Conservation (phyloP, 1,140 invertebrate species). For the Ceratina calcarata region DNA sequence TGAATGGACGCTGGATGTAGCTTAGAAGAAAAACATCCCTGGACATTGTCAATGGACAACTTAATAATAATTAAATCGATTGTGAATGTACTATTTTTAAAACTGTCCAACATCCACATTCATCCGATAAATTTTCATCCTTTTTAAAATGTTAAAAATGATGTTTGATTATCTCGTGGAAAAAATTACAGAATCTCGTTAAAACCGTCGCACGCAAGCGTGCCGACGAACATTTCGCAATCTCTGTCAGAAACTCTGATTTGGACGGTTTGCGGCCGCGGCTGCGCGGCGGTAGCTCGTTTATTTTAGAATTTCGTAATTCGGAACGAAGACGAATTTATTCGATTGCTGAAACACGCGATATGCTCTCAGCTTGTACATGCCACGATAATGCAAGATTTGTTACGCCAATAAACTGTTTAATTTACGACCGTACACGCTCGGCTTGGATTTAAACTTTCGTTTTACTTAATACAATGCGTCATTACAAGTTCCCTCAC, state of each 20-base stretch:
- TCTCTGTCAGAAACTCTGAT: slow-evolving; percentile 43
- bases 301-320: slow-evolving; percentile 64
- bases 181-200: slow-evolving; percentile 21
- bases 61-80: too few species aligned
- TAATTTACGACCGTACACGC: slow-evolving; percentile 28
- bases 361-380: slow-evolving; percentile 33
- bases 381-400: slow-evolving; percentile 46
- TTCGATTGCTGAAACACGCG: slow-evolving; percentile 59
- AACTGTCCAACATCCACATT: too few species aligned
- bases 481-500: slow-evolving; percentile 2
- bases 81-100: too few species aligned
- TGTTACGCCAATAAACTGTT: slow-evolving; percentile 41
- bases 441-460: neutral
- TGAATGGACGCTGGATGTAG: too few species aligned
- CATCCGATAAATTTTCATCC: too few species aligned
- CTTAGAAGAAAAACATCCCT: too few species aligned
- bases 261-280: slow-evolving; percentile 27
- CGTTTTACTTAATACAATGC: slow-evolving; percentile 29
- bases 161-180: too few species aligned
- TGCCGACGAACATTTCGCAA: slow-evolving; percentile 52
- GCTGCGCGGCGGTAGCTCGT: slow-evolving; percentile 41
- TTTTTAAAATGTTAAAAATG: too few species aligned
- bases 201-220: slow-evolving; percentile 33
- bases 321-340: slow-evolving; percentile 63
- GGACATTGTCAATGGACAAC: too few species aligned